Base-by-base conservation (phyloP, 2,113 vertebrate genomes). In the Aldabrachelys gigantea region DNA sequence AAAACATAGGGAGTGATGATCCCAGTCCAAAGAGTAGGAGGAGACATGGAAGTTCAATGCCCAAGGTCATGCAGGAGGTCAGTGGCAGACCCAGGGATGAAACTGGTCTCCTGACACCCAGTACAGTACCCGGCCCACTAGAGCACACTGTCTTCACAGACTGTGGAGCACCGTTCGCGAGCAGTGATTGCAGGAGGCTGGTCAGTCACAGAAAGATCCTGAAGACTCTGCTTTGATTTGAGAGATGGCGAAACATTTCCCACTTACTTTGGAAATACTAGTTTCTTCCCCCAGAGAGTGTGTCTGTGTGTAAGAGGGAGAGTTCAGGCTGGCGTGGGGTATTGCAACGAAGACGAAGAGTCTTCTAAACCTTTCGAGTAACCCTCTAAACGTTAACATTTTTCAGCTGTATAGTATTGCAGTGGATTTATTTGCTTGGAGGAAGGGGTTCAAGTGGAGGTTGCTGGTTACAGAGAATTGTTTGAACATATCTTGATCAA, bases 301-400 rank as follows among this genome's bases (percentile, higher is more conserved):
- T 14, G 49, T 14, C 19, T 21, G 0, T 53, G 3, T 38, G 29
- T 13, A 9, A 82, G 69, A 57, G 82, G 57, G 38, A 88, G 52
- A 38, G n/a, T 38, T n/a, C n/a, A 72, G n/a, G n/a, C n/a, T 72
- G 3, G 50, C 6, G 41, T 49, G 25, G 62, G 59, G 53, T 69
- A 75, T 54, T 78, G 62, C n/a, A 52, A 56, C 29, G 10, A 29
- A 29, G 25, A 56, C 29, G 10, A 29, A 29, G 25, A 1, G 80
- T 59, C 27, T 4, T 85, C 50, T 80, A n/a, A 81, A n/a, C 8
- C 83, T 27, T 0, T 44, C 13, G 7, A 44, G 19, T 75, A 24
- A 75, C 22, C 21, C 38, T 75, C 24, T 75, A 22, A 41, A 41
- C 44, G 4, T 19, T 21, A 1, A 52, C 0, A 0, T 21, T 89